These are phyloP conservation scores for Sitobion miscanthi DNA, from an alignment of 1,140 invertebrate species.

Conservation along the genomic window DNA sequence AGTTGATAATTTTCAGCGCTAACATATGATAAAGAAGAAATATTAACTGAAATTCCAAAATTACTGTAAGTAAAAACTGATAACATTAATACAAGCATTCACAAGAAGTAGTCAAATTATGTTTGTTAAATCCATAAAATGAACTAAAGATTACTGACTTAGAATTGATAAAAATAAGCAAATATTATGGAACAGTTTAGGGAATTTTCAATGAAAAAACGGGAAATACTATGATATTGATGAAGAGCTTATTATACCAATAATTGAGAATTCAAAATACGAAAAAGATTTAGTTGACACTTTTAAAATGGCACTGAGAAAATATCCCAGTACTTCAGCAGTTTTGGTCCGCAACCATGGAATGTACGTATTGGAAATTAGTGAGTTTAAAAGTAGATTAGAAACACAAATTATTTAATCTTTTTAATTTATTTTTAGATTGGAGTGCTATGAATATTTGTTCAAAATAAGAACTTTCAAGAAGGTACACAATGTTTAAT, in stretches of 20 bases:
- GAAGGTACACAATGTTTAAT: slow-evolving; percentile 65
- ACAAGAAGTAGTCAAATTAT: slow-evolving; percentile 87
- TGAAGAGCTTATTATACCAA: slow-evolving; percentile 91
- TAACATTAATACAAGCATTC: slow-evolving; percentile 75
- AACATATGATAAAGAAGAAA: no score
- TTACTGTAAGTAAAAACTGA: no score
- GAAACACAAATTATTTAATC: not conserved
- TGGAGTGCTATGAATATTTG: slow-evolving; percentile 95
- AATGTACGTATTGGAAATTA: slow-evolving; percentile 98
- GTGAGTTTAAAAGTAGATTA: slow-evolving; percentile 67
- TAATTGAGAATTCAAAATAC: slow-evolving; percentile 96
- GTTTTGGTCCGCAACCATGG: slow-evolving; percentile 94
- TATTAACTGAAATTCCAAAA: no score
- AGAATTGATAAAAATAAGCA: slow-evolving; percentile 94
- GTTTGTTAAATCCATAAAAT: slow-evolving; percentile 82
- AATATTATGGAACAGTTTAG: slow-evolving; percentile 62
- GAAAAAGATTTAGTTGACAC: slow-evolving; percentile 87
- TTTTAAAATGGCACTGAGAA: slow-evolving; percentile 76
- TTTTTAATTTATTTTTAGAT: slow-evolving; percentile 68
- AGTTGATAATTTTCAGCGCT: no score
- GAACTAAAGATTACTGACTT: slow-evolving; percentile 90
- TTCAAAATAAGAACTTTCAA: slow-evolving; percentile 92
- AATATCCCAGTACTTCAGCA: slow-evolving; percentile 90
- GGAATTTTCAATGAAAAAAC: slow-evolving; percentile 81
- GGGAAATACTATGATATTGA: slow-evolving; percentile 84